Conservation (phyloP, 92 coral and sea anemone genomes). For the Siderastrea siderea region DNA sequence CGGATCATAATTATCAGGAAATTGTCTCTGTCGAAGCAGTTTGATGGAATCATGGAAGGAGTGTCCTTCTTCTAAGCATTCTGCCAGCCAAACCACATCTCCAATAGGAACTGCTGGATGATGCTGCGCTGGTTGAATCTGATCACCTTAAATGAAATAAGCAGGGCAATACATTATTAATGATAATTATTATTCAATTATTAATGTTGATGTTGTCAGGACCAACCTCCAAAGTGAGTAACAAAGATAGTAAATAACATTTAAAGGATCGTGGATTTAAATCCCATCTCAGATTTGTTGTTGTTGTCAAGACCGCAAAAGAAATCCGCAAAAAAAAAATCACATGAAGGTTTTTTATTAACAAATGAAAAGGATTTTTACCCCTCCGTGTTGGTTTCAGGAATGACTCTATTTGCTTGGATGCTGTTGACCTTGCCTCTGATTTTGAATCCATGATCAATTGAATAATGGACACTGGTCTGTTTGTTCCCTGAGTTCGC, state of each 20-base stretch:
- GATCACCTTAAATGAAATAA: constrained; percentile 8
- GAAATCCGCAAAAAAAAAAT: neutral
- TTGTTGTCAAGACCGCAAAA: too few species aligned
- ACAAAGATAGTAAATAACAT: too few species aligned
- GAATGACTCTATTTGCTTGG: constrained; percentile 52
- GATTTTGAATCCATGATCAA: constrained; percentile 79
- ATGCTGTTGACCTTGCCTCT: constrained; percentile 57
- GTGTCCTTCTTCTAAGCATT: constrained; percentile 39
- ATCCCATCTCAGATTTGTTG: too few species aligned
- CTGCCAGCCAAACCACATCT: constrained; percentile 49
- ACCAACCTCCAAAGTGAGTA: too few species aligned
- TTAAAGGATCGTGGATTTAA: too few species aligned
- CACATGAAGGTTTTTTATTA: neutral
- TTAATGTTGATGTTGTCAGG: too few species aligned
- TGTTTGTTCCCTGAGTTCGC: constrained; percentile 67
- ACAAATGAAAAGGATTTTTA: neutral
- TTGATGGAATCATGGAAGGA: constrained; percentile 36
- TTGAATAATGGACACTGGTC: constrained; percentile 78
- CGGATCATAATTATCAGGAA: constrained; percentile 66
- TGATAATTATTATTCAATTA: too few species aligned
- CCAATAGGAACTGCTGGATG: constrained; percentile 59
- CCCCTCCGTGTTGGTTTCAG: constrained; percentile 62
- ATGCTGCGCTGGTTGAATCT: constrained; percentile 32
- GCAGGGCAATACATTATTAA: neutral
- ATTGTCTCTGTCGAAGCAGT: constrained; percentile 54